phyloP scores from a whole-genome alignment of 1,140 invertebrate species.

The Lithobius niger region DNA sequence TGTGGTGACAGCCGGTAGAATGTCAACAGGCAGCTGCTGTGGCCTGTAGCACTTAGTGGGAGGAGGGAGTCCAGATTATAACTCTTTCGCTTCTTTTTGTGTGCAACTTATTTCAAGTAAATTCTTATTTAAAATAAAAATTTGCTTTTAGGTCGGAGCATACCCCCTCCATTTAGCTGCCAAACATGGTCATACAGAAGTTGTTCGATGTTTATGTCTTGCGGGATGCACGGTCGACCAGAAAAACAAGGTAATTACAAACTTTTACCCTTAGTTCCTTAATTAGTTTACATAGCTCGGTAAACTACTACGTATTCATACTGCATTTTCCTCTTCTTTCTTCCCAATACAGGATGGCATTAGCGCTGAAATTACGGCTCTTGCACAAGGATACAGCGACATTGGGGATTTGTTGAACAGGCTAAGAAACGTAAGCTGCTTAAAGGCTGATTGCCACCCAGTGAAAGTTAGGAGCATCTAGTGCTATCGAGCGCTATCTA shows the following conservation, averaged over 20 bases:
- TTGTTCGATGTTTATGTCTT: constrained; percentile 58
- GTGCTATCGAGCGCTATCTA: background rate
- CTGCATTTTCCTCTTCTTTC: too few relatives aligned
- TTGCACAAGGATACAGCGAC: constrained; percentile 59
- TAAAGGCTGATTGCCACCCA: background rate
- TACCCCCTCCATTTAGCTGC: constrained; percentile 62
- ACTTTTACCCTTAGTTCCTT: background rate
- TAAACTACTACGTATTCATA: too few relatives aligned
- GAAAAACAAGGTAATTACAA: constrained; percentile 37
- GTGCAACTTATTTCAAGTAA: too few relatives aligned
- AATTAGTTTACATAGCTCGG: too few relatives aligned
- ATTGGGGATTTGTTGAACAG: constrained; percentile 57
- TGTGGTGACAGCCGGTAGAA: too few relatives aligned
- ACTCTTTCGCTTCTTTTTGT: too few relatives aligned
- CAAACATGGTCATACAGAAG: constrained; percentile 55
- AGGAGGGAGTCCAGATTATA: too few relatives aligned
- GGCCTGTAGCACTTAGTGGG: too few relatives aligned
- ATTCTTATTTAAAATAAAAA: too few relatives aligned
- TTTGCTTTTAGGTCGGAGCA: constrained; percentile 37
- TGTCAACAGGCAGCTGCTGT: too few relatives aligned
- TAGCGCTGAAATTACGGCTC: constrained; percentile 62
- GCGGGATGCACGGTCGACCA: constrained; percentile 53
- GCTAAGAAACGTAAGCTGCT: constrained; percentile 50
- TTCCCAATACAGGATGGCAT: constrained; percentile 55
- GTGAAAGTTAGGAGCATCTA: background rate